Percentiles rank a stretch among this genome's conserved stretches.
phyloP scores from a whole-genome alignment of 1,140 invertebrate genomes.

The Brachionus sp. region DNA sequence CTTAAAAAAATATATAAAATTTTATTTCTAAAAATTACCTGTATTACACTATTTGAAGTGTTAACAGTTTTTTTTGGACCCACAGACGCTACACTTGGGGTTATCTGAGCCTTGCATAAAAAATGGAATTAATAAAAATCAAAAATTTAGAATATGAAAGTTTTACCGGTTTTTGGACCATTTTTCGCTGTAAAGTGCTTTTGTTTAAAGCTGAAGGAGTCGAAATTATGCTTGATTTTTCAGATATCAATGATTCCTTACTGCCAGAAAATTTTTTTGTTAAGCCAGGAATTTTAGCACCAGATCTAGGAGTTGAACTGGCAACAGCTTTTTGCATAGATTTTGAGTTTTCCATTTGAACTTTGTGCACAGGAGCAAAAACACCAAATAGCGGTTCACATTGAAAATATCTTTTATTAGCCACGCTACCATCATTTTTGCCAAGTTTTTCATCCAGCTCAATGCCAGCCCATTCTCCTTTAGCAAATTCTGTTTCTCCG shows the following conservation, averaged over 20 bases:
- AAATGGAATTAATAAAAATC: too few relatives aligned
- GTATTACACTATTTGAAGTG: too few relatives aligned
- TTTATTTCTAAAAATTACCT: too few relatives aligned
- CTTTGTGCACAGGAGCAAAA: conserved; percentile 74
- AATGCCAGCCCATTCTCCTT: conserved; percentile 87
- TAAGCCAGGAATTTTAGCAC: neutral
- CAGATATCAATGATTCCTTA: conserved; percentile 4
- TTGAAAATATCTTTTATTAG: conserved; percentile 83
- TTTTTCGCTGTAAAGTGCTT: neutral
- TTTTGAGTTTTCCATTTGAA: neutral
- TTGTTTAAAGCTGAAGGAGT: neutral
- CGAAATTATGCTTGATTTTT: conserved; percentile 12
- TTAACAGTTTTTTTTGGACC: too few relatives aligned
- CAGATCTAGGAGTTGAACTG: neutral
- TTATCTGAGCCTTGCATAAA: too few relatives aligned
- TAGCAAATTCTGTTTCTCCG: conserved; percentile 80
- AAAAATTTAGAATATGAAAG: too few relatives aligned
- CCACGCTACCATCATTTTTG: conserved; percentile 92
- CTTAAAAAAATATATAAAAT: too few relatives aligned
- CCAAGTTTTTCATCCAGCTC: conserved; percentile 86
- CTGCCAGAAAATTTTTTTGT: neutral
- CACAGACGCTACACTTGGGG: too few relatives aligned
- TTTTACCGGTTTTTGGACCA: neutral
- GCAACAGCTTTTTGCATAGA: neutral
- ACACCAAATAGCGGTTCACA: conserved; percentile 83